These are phyloP conservation scores for Porites australiensis DNA, from an alignment of 64 coral and sea anemone genomes.

Conservation along the genomic window DNA sequence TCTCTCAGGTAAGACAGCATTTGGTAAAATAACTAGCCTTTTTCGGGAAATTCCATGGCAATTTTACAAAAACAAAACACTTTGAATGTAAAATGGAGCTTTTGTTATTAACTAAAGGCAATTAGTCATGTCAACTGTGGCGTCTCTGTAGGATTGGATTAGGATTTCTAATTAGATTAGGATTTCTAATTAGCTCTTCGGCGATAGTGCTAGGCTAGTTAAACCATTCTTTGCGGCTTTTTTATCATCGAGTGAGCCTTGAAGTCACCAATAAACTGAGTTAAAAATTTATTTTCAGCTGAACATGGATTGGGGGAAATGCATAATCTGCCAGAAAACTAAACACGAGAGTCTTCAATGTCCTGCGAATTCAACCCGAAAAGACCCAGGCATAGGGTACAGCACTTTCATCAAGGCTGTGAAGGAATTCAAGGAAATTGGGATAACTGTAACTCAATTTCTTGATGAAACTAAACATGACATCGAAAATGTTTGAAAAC, in stretches of 20 bases:
- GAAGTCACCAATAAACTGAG: slow-evolving; percentile 19
- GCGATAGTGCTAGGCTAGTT: slow-evolving; percentile 3
- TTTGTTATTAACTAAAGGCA: too few species aligned
- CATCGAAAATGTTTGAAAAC: slow-evolving; percentile 42
- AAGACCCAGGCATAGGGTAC: slow-evolving; percentile 28
- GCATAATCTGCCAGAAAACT: slow-evolving; percentile 15
- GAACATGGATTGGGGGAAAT: too few species aligned
- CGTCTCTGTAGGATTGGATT: slow-evolving; percentile 3
- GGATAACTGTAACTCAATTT: too few species aligned
- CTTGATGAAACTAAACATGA: not conserved
- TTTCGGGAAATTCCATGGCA: slow-evolving; percentile 21
- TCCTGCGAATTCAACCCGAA: slow-evolving; percentile 31
- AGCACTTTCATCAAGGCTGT: slow-evolving; percentile 42
- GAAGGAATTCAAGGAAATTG: too few species aligned
- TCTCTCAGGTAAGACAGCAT: slow-evolving; percentile 52
- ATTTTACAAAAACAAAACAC: slow-evolving; percentile 58
- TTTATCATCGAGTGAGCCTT: slow-evolving; percentile 7
- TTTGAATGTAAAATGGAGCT: slow-evolving; percentile 25
- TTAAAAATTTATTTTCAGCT: not conserved
- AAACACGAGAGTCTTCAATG: slow-evolving; percentile 14
- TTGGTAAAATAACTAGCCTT: slow-evolving; percentile 50
- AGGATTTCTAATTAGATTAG: slow-evolving; percentile 2
- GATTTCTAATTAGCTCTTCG: too few species aligned
- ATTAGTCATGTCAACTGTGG: slow-evolving; percentile 45
- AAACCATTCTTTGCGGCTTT: slow-evolving; percentile 3